phyloP scores from a whole-genome alignment of 1,140 invertebrate species.

The Oscheius sp. region DNA sequence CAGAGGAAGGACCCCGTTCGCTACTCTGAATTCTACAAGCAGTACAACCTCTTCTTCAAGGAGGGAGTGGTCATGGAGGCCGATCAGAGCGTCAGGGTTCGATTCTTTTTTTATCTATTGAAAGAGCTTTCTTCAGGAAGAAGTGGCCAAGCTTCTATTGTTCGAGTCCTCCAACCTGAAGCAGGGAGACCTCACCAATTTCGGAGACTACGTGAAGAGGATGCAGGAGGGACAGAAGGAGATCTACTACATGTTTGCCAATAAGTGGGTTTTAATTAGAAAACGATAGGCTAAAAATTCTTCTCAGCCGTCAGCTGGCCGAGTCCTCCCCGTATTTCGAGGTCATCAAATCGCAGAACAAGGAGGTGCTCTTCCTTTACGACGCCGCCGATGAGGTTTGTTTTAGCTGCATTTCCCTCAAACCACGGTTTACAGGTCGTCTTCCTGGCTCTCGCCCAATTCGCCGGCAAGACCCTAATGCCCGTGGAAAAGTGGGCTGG shows the following conservation, averaged over 20 bases:
- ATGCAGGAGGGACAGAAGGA: constrained; percentile 77
- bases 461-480: constrained; percentile 74
- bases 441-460: constrained; percentile 81
- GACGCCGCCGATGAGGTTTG: constrained; percentile 84
- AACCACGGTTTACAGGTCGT: constrained; percentile 67
- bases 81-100: constrained; percentile 77
- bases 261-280: constrained; percentile 73
- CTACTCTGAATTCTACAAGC: constrained; percentile 82
- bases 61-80: constrained; percentile 84
- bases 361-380: constrained; percentile 91
- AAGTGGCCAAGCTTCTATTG: constrained; percentile 81
- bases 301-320: constrained; percentile 77
- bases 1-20: constrained; percentile 78
- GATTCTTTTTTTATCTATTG: not conserved
- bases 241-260: constrained; percentile 89
- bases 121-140: constrained; percentile 70
- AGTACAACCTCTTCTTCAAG: constrained; percentile 88
- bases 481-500: constrained; percentile 93
- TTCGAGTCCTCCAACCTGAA: constrained; percentile 83
- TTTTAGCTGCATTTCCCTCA: not conserved
- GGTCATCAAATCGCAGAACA: constrained; percentile 75
- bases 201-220: constrained; percentile 77
- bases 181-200: constrained; percentile 74
- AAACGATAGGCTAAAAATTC: not conserved
- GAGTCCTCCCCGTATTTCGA: constrained; percentile 91